Percentiles rank a stretch among this genome's conserved stretches.
Evolutionary conservation across 2,113 vertebrate genomes (phyloP).

Genomic region (Rhegmatorhina hoffmannsi): DNA sequence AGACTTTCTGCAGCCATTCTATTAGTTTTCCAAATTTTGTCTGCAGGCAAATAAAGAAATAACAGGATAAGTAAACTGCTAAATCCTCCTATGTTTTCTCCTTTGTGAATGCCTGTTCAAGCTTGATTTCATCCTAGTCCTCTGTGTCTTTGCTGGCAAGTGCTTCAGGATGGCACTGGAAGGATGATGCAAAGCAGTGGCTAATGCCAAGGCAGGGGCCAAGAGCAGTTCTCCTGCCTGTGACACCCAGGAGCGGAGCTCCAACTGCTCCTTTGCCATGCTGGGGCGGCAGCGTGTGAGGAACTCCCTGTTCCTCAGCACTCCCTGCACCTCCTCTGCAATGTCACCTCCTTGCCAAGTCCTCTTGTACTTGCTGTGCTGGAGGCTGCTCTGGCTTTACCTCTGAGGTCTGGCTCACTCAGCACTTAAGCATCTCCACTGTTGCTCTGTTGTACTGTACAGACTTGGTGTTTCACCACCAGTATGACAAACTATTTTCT

Average conservation of each 20-base stretch:
- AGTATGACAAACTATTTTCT: neutral
- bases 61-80: neutral
- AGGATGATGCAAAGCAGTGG: slow-evolving; percentile 58
- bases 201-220: neutral
- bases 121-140: slow-evolving; percentile 29
- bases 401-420: accelerated
- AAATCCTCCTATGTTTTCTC: neutral
- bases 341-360: neutral
- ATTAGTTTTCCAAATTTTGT: too few relatives aligned
- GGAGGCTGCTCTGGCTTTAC: neutral
- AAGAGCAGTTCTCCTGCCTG: neutral
- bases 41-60: neutral
- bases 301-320: slow-evolving; percentile 75
- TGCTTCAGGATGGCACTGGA: slow-evolving; percentile 83
- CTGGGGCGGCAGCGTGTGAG: slow-evolving; percentile 76
- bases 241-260: slow-evolving; percentile 33
- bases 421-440: neutral
- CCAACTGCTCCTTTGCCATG: slow-evolving; percentile 79
- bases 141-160: slow-evolving; percentile 88
- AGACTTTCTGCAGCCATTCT: too few relatives aligned
- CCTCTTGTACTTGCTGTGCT: neutral
- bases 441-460: neutral
- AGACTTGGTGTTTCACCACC: neutral
- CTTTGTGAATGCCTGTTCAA: neutral
- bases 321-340: neutral